phyloP scores from a whole-genome alignment of 2,113 vertebrate genomes.

The Malurus melanocephalus region DNA sequence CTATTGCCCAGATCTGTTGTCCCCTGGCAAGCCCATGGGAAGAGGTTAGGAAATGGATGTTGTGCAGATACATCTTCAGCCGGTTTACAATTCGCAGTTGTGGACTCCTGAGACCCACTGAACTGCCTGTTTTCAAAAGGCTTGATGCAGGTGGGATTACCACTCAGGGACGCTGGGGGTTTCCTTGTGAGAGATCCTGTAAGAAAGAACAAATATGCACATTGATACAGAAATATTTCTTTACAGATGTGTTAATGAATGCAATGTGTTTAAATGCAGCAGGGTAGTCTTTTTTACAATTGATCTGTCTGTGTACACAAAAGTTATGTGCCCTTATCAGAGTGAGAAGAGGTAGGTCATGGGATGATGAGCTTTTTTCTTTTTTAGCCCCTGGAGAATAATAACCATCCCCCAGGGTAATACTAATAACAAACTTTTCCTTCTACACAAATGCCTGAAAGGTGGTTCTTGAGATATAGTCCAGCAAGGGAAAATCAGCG shows the following conservation, averaged over 20 bases:
- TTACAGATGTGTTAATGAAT: background rate
- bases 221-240: background rate
- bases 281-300: background rate
- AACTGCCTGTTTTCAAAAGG: background rate
- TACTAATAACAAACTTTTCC: background rate
- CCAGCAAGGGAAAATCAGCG: background rate
- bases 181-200: background rate
- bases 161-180: background rate
- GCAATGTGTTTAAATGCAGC: background rate
- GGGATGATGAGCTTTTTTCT: background rate
- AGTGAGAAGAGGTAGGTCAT: background rate
- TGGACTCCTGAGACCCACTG: background rate
- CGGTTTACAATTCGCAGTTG: background rate
- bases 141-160: background rate
- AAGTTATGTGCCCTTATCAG: background rate
- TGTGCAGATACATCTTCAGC: background rate
- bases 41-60: background rate
- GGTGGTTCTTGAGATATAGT: constrained; percentile 9
- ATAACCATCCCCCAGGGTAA: background rate
- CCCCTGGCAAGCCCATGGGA: background rate
- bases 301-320: background rate
- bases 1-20: background rate
- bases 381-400: background rate
- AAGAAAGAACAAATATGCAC: background rate
- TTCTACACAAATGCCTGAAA: background rate